These are phyloP conservation scores for Agapornis canus DNA, from an alignment of 2,797 vertebrate genomes.

Conservation along the genomic window DNA sequence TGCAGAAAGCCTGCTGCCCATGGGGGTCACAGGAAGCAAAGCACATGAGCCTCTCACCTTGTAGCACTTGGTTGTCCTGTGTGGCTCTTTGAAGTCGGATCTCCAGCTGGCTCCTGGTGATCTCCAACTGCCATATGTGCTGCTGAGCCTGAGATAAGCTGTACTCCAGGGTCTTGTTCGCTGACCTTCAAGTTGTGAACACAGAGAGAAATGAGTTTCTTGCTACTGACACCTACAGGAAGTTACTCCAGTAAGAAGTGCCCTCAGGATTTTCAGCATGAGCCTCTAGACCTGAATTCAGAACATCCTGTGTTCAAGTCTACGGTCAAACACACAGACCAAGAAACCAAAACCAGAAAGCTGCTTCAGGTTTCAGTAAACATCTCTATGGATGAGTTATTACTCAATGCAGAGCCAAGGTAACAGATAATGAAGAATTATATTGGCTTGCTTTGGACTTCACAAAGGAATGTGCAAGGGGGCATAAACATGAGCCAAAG, in stretches of 20 bases:
- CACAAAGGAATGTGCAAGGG: background rate
- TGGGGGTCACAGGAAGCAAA: background rate
- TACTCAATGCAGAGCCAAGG: background rate
- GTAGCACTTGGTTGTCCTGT: slow-evolving; percentile 81
- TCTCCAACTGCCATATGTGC: slow-evolving; percentile 76
- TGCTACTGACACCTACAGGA: background rate
- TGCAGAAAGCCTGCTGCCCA: background rate
- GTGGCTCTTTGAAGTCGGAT: slow-evolving; percentile 76
- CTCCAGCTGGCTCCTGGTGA: slow-evolving; percentile 78
- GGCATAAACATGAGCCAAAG: background rate
- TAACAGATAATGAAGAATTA: too few species aligned
- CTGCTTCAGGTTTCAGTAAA: background rate
- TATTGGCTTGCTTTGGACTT: background rate
- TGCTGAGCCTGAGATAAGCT: slow-evolving; percentile 79
- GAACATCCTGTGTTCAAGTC: background rate
- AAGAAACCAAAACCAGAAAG: background rate
- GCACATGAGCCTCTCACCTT: slow-evolving; percentile 74
- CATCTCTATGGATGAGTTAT: background rate
- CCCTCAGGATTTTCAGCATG: background rate
- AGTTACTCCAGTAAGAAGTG: background rate
- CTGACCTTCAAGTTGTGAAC: slow-evolving; percentile 46
- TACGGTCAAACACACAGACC: background rate
- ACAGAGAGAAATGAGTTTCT: background rate
- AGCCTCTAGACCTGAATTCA: background rate
- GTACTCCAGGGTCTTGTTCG: slow-evolving; percentile 47